These are phyloP conservation scores for Cotesia vestalis DNA, from an alignment of 1,140 invertebrate genomes.

Conservation along the genomic window DNA sequence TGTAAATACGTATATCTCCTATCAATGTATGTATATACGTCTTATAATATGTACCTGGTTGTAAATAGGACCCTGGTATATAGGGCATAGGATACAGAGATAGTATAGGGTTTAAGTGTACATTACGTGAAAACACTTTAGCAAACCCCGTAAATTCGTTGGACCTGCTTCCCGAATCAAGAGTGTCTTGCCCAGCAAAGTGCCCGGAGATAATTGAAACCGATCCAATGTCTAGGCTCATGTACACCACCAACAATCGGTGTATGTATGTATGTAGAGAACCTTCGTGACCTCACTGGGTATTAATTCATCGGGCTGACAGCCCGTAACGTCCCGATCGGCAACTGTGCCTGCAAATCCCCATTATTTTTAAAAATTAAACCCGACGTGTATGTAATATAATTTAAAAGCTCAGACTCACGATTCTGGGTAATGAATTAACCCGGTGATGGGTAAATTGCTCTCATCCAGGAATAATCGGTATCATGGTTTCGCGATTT, in stretches of 20 bases:
- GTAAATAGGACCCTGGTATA: neutral
- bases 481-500: constrained; percentile 12
- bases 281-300: constrained; percentile 13
- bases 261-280: neutral
- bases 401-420: neutral
- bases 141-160: constrained; percentile 23
- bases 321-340: constrained; percentile 34
- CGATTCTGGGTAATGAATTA: neutral
- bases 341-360: neutral
- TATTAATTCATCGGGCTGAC: constrained; percentile 36
- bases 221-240: constrained; percentile 15
- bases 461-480: constrained; percentile 11
- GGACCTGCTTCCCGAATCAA: constrained; percentile 34
- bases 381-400: too few relatives aligned
- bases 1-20: too few relatives aligned
- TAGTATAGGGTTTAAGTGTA: neutral
- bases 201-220: constrained; percentile 45
- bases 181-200: constrained; percentile 42
- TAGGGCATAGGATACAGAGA: neutral
- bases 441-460: constrained; percentile 13
- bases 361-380: too few relatives aligned
- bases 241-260: neutral
- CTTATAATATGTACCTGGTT: too few relatives aligned
- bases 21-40: too few relatives aligned
- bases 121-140: neutral